phyloP scores from a whole-genome alignment of 2,888 invertebrate genomes.

The Lycophotia porphyrea region DNA sequence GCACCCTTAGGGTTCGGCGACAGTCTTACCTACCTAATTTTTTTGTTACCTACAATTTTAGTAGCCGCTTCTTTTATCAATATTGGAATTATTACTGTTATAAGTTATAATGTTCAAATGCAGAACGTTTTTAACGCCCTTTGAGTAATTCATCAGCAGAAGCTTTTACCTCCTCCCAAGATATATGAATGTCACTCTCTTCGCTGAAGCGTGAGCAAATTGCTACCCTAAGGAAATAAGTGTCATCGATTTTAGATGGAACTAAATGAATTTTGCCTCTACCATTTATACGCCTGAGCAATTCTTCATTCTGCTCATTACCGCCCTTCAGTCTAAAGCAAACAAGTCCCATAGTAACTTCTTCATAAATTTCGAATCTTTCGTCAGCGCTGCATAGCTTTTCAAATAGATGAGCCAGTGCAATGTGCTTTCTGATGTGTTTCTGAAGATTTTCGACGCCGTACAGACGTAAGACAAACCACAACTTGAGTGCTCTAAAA shows the following conservation, averaged over 20 bases:
- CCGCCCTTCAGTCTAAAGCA: conserved; percentile 97
- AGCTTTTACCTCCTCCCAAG: conserved; percentile 96
- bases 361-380: conserved; percentile 96
- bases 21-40: background rate
- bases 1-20: background rate
- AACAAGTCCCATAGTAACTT: conserved; percentile 98
- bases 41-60: background rate
- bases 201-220: conserved; percentile 96
- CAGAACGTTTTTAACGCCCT: conserved; percentile 46
- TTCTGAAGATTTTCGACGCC: conserved; percentile 97
- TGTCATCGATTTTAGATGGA: conserved; percentile 96
- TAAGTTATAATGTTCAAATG: background rate
- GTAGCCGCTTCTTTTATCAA: conserved; percentile 3
- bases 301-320: conserved; percentile 95
- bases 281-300: conserved; percentile 96
- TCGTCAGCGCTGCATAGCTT: conserved; percentile 93
- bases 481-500: conserved; percentile 97
- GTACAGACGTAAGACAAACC: conserved; percentile 98
- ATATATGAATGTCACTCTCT: conserved; percentile 94
- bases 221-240: conserved; percentile 96
- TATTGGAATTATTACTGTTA: conserved; percentile 12
- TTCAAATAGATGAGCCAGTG: conserved; percentile 96
- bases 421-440: conserved; percentile 96
- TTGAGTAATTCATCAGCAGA: conserved; percentile 93
- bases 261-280: conserved; percentile 98